phyloP scores from a whole-genome alignment of 2,797 vertebrate genomes.

The Eutrigla gurnardus region DNA sequence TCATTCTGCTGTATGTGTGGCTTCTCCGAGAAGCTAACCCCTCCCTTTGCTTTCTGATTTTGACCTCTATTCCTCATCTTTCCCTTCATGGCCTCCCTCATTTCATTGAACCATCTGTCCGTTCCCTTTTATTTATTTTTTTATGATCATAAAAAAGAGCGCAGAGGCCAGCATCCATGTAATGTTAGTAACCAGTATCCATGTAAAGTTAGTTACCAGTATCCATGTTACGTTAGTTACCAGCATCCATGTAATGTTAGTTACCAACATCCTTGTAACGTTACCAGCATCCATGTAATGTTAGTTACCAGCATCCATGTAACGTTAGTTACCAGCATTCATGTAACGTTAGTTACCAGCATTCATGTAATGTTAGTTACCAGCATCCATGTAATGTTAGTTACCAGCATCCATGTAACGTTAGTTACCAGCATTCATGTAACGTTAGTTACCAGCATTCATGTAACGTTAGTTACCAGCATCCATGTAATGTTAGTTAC shows the following conservation, averaged over 20 bases:
- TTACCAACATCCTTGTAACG: neutral
- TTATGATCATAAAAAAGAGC: no score
- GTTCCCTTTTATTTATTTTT: neutral
- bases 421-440: no score
- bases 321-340: no score
- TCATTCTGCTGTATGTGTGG: constrained; percentile 16
- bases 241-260: neutral
- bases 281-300: no score
- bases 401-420: no score
- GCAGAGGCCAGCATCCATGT: neutral
- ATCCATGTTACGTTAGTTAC: neutral
- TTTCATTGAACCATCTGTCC: constrained; percentile 18
- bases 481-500: no score
- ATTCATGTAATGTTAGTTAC: no score
- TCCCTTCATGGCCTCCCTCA: constrained; percentile 7
- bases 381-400: no score
- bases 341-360: no score
- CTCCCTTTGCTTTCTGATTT: constrained; percentile 38
- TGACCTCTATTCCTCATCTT: constrained; percentile 42
- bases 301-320: no score
- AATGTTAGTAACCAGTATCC: neutral
- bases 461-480: no score
- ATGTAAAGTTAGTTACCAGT: neutral
- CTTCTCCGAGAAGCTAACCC: constrained; percentile 12
- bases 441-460: no score